Conservation (phyloP, 2,113 vertebrate genomes). For the Ameiurus melas region DNA sequence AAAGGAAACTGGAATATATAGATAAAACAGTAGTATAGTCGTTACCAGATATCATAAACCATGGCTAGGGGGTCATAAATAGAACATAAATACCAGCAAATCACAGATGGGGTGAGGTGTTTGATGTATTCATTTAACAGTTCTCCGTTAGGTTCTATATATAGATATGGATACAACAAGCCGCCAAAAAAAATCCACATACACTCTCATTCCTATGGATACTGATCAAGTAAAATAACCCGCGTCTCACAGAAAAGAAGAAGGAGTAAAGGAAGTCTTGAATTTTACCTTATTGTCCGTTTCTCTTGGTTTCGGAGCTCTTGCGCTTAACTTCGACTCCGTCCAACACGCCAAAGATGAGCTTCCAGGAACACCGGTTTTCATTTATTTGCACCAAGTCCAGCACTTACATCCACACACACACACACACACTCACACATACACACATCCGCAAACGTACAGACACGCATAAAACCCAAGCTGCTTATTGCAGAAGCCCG, state of each 20-base stretch:
- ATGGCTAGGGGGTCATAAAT: background rate
- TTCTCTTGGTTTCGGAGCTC: background rate
- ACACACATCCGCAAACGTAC: constrained; percentile 2
- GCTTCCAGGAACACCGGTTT: constrained; percentile 3
- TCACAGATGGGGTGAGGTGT: background rate
- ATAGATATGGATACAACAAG: background rate
- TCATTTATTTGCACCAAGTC: constrained; percentile 25
- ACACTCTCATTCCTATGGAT: background rate
- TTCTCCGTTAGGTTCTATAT: background rate
- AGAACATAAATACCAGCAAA: background rate
- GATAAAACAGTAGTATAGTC: background rate
- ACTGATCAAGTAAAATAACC: background rate
- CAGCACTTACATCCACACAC: constrained; percentile 19
- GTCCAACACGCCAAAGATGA: constrained; percentile 3
- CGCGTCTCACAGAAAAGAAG: background rate
- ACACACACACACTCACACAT: constrained; percentile 9
- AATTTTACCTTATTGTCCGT: background rate
- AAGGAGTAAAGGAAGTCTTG: background rate
- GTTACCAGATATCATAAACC: background rate
- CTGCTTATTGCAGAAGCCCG: background rate
- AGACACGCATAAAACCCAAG: constrained; percentile 8
- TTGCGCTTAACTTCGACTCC: constrained; percentile 16
- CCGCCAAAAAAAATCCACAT: background rate
- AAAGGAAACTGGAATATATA: no score
- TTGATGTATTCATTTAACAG: background rate